Evolutionary conservation across 2,888 invertebrate genomes (phyloP).

Genomic region (Drosophila algonquin): DNA sequence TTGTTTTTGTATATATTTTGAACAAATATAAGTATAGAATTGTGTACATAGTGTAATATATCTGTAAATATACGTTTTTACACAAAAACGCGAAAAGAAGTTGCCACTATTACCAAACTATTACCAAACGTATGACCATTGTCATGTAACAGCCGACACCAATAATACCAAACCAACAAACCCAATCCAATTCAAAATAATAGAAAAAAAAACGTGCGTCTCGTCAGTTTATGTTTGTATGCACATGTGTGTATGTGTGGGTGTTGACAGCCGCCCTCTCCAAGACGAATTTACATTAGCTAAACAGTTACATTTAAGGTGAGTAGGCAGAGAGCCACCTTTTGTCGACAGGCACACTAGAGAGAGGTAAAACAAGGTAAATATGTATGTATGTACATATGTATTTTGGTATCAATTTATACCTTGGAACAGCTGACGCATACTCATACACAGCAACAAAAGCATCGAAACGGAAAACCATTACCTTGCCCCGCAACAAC

Average conservation of each 20-base stretch:
- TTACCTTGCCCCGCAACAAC: slow-evolving; percentile 1
- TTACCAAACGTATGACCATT: slow-evolving; percentile 12
- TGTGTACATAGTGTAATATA: slow-evolving; percentile 65
- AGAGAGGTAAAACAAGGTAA: slow-evolving; percentile 60
- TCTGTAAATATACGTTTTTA: slow-evolving; percentile 41
- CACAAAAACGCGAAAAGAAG: slow-evolving; percentile 33
- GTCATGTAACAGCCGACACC: slow-evolving; percentile 64
- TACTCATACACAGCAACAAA: background rate
- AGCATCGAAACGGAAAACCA: background rate
- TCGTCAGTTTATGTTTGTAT: slow-evolving; percentile 47
- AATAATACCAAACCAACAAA: slow-evolving; percentile 33
- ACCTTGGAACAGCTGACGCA: slow-evolving; percentile 26
- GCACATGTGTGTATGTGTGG: slow-evolving; percentile 29
- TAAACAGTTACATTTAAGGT: slow-evolving; percentile 66
- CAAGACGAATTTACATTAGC: slow-evolving; percentile 65
- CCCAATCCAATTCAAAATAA: slow-evolving; percentile 46
- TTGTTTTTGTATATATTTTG: slow-evolving; percentile 73
- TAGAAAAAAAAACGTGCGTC: slow-evolving; percentile 59
- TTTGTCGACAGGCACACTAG: slow-evolving; percentile 33
- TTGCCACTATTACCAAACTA: slow-evolving; percentile 7
- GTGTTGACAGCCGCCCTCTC: slow-evolving; percentile 9
- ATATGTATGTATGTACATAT: slow-evolving; percentile 5
- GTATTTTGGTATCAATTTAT: slow-evolving; percentile 1
- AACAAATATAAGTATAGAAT: slow-evolving; percentile 29
- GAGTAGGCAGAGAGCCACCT: slow-evolving; percentile 33